Evolutionary conservation across 2,888 invertebrate genomes (phyloP), one percentile per base, ranked within the genome.

Genomic region (Lymantria dispar): DNA sequence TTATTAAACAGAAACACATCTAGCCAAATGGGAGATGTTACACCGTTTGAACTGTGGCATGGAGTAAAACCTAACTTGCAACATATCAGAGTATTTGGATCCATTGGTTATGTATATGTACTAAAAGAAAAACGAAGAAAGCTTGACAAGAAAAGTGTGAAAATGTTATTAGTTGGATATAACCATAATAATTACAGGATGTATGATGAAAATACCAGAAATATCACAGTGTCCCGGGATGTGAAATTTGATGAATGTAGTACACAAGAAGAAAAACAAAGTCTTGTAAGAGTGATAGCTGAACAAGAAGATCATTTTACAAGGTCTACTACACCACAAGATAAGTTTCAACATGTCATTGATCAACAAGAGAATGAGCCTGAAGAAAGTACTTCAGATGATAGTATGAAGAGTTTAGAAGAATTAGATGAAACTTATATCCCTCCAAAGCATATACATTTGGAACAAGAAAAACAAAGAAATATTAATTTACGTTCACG

Each of bases 1-100:
- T 50, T 77, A 30, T 53, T 81, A 3, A 81, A 81, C 47, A 56
- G 76, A 41, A 75, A 57, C 1, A 70, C 72, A 14, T 66, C 68
- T 5, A 73, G 59, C 22, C 62, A 70, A 29, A 62, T 64, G 7
- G 22, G 47, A 0, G 56, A 64, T 37, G 52, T 50, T 31, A 64
- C 70, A 39, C 65, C 75, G 7, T 67, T 54, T 54, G 74, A 80
- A 57, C 12, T 75, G 7, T 76, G 73, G 71, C 50, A 48, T 52
- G 66, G 67, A 0, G 43, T 56, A 0, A 70, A 64, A 50, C 68
- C 68, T 1, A 8, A 45, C 0, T 45, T 65, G 9, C 22, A 33
- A 3, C 66, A 71, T 53, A 29, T 68, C 0, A 60, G 41, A 43
- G 48, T 68, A 8, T 77, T 79, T 62, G 76, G 76, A 0, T 50